phyloP scores from a whole-genome alignment of 2,888 invertebrate species.

The Sesia apiformis region DNA sequence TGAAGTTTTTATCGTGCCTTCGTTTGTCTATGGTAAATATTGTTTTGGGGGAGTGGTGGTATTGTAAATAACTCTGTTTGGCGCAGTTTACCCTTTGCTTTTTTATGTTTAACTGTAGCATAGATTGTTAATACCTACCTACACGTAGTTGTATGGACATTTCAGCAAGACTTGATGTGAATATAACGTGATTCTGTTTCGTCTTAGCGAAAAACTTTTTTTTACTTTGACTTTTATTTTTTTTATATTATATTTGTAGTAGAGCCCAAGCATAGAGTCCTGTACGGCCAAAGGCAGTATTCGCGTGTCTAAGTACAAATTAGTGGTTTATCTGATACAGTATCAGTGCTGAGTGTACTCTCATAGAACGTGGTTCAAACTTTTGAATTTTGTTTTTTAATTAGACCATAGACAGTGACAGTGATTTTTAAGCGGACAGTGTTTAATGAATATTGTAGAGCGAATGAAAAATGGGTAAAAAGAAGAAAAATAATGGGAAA shows the following conservation, averaged over 20 bases:
- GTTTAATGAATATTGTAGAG: constrained; percentile 27
- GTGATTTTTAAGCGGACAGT: constrained; percentile 12
- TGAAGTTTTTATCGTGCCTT: constrained; percentile 7
- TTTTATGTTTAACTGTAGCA: not conserved
- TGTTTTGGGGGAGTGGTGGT: constrained; percentile 1
- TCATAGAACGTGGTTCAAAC: constrained; percentile 5
- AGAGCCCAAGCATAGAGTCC: constrained; percentile 51
- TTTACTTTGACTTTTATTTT: constrained; percentile 7
- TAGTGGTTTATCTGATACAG: constrained; percentile 10
- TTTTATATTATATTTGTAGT: constrained; percentile 15
- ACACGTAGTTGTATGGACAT: no score
- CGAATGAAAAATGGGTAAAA: constrained; percentile 56
- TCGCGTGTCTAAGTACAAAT: constrained; percentile 24
- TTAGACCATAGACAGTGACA: not conserved
- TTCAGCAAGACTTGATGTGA: no score
- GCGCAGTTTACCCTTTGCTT: constrained; percentile 2
- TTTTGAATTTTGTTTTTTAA: constrained; percentile 9
- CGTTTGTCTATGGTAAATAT: constrained; percentile 39
- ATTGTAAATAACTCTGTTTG: constrained; percentile 12
- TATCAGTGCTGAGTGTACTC: not conserved
- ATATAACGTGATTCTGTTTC: not conserved
- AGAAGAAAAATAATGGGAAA: constrained; percentile 59
- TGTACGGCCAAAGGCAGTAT: constrained; percentile 42
- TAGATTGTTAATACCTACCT: not conserved
- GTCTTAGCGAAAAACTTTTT: not conserved